Percentiles rank a stretch among this genome's conserved stretches.
These are phyloP conservation scores for Rhincodon typus DNA, from an alignment of 2,797 vertebrate genomes.

Conservation along the genomic window DNA sequence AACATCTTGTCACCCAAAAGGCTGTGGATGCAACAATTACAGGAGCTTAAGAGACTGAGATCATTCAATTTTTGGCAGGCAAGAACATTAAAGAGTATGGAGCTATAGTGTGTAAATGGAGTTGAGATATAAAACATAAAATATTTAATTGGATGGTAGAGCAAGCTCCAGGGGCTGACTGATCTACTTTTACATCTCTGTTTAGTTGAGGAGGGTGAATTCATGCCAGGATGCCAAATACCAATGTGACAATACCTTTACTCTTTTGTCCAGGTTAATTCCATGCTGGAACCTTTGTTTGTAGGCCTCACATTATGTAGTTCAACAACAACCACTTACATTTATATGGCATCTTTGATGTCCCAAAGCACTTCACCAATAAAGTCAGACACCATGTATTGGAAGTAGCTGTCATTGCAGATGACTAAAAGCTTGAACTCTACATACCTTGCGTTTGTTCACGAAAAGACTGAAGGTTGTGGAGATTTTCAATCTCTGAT, in stretches of 20 bases:
- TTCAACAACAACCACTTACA: neutral
- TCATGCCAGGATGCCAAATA: too few species aligned
- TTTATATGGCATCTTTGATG: neutral
- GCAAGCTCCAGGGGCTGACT: too few species aligned
- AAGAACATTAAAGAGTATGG: neutral
- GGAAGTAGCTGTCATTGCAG: neutral
- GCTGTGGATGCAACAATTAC: neutral
- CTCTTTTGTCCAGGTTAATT: too few species aligned
- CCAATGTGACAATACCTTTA: too few species aligned
- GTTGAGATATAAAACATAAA: neutral
- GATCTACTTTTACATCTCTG: too few species aligned
- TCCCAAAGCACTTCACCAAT: neutral
- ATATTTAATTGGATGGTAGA: neutral
- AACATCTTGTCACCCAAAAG: neutral
- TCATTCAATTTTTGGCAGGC: neutral
- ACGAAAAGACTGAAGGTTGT: too few species aligned
- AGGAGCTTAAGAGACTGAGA: neutral
- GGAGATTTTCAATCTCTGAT: too few species aligned
- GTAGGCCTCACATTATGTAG: too few species aligned
- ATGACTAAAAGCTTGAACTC: neutral
- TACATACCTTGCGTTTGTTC: too few species aligned
- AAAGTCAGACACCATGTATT: neutral
- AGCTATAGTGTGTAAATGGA: neutral
- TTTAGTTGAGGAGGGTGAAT: too few species aligned
- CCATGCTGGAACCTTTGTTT: too few species aligned